Evolutionary conservation across 2,888 invertebrate species (phyloP).

Genomic region (Drosophila kuntzei): DNA sequence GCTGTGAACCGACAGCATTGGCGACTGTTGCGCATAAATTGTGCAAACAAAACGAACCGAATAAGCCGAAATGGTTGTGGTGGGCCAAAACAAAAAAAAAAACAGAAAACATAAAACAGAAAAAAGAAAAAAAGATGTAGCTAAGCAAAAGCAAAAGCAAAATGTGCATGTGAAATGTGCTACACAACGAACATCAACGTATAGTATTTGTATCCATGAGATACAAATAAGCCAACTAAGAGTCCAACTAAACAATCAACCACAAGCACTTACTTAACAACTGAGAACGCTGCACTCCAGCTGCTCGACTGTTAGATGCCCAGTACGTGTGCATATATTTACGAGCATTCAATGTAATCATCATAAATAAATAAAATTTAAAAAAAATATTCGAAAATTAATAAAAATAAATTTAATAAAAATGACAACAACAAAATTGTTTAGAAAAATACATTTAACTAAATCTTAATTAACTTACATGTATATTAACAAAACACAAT

Average conservation of each 20-base stretch:
- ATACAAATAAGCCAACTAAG: constrained; percentile 57
- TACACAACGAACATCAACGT: constrained; percentile 29
- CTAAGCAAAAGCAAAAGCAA: constrained; percentile 30
- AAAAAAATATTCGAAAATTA: no score
- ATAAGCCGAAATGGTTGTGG: constrained; percentile 63
- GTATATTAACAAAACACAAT: no score
- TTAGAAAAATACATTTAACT: no score
- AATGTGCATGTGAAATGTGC: constrained; percentile 54
- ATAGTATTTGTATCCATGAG: constrained; percentile 46
- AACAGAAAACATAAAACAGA: not conserved
- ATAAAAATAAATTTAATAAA: no score
- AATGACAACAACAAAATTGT: no score
- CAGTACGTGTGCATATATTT: not conserved
- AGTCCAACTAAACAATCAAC: constrained; percentile 15
- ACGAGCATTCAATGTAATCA: no score
- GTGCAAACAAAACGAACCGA: constrained; percentile 70
- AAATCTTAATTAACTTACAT: no score
- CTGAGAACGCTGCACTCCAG: not conserved
- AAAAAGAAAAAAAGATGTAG: constrained; percentile 9
- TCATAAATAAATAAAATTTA: no score
- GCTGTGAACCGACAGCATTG: constrained; percentile 46
- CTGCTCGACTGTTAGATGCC: not conserved
- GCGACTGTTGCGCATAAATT: constrained; percentile 67
- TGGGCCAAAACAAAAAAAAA: constrained; percentile 40
- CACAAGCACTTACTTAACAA: constrained; percentile 30